A percentile compares a stretch with the other conserved stretches of the same genome.
Conservation (phyloP, 2,888 invertebrate species). For the Coleophora flavipennella region DNA sequence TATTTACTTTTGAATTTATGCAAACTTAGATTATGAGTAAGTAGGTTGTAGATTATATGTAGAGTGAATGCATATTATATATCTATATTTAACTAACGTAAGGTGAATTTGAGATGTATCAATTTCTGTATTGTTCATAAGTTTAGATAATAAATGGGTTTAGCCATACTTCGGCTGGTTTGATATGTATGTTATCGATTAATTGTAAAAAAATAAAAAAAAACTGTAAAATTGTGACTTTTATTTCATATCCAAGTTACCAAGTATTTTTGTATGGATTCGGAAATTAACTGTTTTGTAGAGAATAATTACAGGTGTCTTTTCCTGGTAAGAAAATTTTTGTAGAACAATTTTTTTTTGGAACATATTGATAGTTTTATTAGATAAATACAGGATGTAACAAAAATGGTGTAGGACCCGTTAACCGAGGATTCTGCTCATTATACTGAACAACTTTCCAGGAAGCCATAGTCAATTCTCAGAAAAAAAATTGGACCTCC, state of each 20-base stretch:
- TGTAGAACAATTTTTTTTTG: too few species aligned
- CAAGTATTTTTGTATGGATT: too few species aligned
- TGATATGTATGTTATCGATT: slow-evolving; percentile 73
- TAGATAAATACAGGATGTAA: too few species aligned
- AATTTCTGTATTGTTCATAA: slow-evolving; percentile 73
- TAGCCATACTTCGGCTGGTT: slow-evolving; percentile 73
- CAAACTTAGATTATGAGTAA: slow-evolving; percentile 70
- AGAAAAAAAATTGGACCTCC: too few species aligned
- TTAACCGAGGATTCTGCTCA: too few species aligned
- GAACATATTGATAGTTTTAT: too few species aligned
- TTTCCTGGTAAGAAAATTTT: too few species aligned
- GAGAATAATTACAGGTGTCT: too few species aligned
- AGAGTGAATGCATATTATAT: slow-evolving; percentile 70
- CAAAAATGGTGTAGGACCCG: too few species aligned
- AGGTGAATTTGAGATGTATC: slow-evolving; percentile 72
- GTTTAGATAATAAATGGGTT: slow-evolving; percentile 73
- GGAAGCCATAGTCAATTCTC: too few species aligned
- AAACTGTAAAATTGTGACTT: slow-evolving; percentile 46
- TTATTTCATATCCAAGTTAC: slow-evolving; percentile 47
- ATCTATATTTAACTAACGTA: slow-evolving; percentile 68
- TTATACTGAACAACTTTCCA: too few species aligned
- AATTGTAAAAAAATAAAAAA: slow-evolving; percentile 68
- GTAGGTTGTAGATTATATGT: slow-evolving; percentile 72
- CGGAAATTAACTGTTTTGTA: too few species aligned
- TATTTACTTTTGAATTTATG: slow-evolving; percentile 73